Evolutionary conservation across 2,888 invertebrate species (phyloP).

Genomic region (Lysandra bellargus): DNA sequence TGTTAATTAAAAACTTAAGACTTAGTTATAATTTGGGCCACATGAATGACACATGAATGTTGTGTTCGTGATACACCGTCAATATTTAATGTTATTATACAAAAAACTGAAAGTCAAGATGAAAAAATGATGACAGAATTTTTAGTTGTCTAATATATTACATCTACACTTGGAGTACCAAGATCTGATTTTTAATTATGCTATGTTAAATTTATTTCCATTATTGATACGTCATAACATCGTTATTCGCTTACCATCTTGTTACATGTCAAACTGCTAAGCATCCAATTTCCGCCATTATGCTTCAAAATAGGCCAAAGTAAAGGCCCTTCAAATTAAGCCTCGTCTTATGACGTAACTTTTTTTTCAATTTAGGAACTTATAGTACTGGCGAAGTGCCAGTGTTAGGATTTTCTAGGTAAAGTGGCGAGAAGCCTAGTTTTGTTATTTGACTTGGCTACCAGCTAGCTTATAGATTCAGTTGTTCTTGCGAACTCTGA

Average conservation of each 20-base stretch:
- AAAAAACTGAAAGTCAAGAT: no score
- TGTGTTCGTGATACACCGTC: no score
- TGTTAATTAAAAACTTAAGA: no score
- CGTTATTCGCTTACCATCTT: not conserved
- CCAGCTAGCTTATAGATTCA: conserved; percentile 4
- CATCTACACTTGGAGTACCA: no score
- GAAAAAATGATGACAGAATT: no score
- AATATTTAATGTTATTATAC: no score
- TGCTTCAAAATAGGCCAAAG: not conserved
- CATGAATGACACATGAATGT: no score
- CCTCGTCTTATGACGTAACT: conserved; percentile 7
- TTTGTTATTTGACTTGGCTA: conserved; percentile 18
- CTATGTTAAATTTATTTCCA: no score
- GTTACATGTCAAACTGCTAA: not conserved
- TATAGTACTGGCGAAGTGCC: not conserved
- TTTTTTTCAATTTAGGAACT: conserved; percentile 16
- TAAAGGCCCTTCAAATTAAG: conserved; percentile 5
- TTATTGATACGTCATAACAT: not conserved
- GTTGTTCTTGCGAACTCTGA: not conserved
- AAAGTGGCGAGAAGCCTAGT: conserved; percentile 12
- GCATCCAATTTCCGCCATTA: not conserved
- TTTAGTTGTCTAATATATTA: no score
- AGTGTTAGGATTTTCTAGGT: conserved; percentile 11
- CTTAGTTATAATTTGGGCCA: no score
- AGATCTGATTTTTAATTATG: no score